These are phyloP conservation scores for Proisotoma minuta DNA, from an alignment of 2,888 invertebrate genomes.

Conservation along the genomic window DNA sequence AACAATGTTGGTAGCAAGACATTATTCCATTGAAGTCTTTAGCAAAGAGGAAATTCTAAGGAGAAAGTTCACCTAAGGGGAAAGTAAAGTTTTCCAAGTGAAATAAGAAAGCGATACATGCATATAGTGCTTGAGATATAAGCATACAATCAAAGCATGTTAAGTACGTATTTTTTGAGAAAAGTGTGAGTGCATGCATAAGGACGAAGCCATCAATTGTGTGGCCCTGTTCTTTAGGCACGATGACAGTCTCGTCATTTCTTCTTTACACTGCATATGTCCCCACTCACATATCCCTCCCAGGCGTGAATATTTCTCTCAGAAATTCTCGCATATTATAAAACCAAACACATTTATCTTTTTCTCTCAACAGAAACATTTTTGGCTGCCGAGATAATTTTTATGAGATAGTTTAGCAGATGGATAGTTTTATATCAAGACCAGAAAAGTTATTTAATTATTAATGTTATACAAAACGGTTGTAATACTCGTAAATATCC, in stretches of 20 bases:
- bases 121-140: too few relatives aligned
- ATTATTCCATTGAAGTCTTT: too few relatives aligned
- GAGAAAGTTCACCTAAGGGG: not conserved
- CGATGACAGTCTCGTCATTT: constrained; percentile 8
- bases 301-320: not conserved
- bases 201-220: not conserved
- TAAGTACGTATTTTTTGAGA: too few relatives aligned
- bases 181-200: not conserved
- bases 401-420: too few relatives aligned
- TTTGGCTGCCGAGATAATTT: not conserved
- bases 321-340: not conserved
- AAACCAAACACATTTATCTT: constrained; percentile 4
- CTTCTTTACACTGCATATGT: constrained; percentile 10
- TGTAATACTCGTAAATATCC: too few relatives aligned
- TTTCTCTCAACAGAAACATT: not conserved
- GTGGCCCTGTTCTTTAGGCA: not conserved
- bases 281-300: not conserved
- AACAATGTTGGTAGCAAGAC: too few relatives aligned
- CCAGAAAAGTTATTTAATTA: too few relatives aligned
- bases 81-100: constrained; percentile 3
- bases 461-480: too few relatives aligned
- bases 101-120: not conserved
- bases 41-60: not conserved
- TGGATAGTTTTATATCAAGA: too few relatives aligned
- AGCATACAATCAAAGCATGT: too few relatives aligned